Evolutionary conservation across 2,113 vertebrate species (phyloP), one percentile per base, ranked within the genome.

Genomic region (Oryzias woworae): DNA sequence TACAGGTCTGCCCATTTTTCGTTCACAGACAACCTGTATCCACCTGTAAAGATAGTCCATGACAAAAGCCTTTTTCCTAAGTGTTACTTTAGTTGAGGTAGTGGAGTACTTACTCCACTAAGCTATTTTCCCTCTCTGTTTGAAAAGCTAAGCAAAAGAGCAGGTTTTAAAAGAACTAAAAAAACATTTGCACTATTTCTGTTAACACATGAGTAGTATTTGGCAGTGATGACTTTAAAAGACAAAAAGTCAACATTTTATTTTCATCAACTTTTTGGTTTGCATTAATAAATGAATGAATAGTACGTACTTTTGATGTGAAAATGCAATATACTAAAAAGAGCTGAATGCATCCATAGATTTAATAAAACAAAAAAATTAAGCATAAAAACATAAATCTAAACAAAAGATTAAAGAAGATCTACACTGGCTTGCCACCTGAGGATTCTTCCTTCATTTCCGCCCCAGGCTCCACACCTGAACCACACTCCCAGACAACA

Each of bases 371-470:
- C 1, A 17, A 17, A 8, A 6, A 51, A 13, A 51, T 53, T 5
- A 28, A 28, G 26, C 26, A 28, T 28, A 2, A 28, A 5, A 31
- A 36, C 8, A n/a, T 54, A 20, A 20, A 41, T 31, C 5, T 13
- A 54, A 41, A 2, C 31, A 41, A 18, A 18, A 4, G 31, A 17
- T 31, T n/a, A 18, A 12, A n/a, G 20, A 14, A 54, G 2, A 41
- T 23, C 17, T 10, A n/a, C 53, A 41, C 18, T 17, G 15, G 14
- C 16, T 2, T 3, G 2, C 5, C 45, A 31, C 58, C 43, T 54
- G 53, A 31, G 31, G n/a, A 12, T 54, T 54, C 16, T 24, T 59
- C 16, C 14, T 46, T 68, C 48, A 56, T 50, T 56, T 62, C 16
- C 45, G 36, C 36, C 36, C 20, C 46, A 31, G 53, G 46, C 52